phyloP scores from a whole-genome alignment of 2,888 invertebrate species.

The Trichacis sp. region DNA sequence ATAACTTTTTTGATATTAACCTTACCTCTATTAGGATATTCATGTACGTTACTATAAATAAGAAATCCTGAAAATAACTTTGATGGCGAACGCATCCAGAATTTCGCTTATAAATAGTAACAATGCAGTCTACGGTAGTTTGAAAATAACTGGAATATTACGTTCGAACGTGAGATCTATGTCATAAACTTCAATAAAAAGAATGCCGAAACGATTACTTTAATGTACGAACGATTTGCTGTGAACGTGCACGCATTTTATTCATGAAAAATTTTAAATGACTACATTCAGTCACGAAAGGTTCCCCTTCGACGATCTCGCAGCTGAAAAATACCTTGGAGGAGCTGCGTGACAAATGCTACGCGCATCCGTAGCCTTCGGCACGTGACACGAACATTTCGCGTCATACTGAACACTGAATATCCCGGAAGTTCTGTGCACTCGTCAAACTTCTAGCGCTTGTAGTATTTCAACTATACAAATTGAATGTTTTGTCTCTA shows the following conservation, averaged over 20 bases:
- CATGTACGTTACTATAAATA: too few species aligned
- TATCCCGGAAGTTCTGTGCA: slow-evolving; percentile 6
- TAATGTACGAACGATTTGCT: neutral
- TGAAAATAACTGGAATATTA: neutral
- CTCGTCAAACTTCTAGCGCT: neutral
- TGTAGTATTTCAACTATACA: neutral
- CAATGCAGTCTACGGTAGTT: too few species aligned
- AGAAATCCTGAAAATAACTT: too few species aligned
- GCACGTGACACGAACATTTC: slow-evolving; percentile 10
- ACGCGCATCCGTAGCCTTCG: slow-evolving; percentile 13
- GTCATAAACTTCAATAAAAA: neutral
- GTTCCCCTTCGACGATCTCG: slow-evolving; percentile 1
- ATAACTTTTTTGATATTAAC: too few species aligned
- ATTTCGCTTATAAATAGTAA: too few species aligned
- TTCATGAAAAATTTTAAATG: slow-evolving; percentile 1
- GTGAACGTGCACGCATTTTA: neutral
- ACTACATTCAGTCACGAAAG: slow-evolving; percentile 8
- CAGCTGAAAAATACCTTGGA: neutral
- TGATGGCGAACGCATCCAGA: too few species aligned
- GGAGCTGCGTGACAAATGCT: slow-evolving; percentile 13
- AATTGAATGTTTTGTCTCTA: too few species aligned
- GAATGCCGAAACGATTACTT: neutral
- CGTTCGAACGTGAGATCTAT: neutral
- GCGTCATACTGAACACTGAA: neutral
- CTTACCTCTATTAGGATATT: too few species aligned